Percentiles rank a stretch among this genome's conserved stretches.
These are phyloP conservation scores for Bradypodion pumilum DNA, from an alignment of 2,797 vertebrate genomes.

Conservation along the genomic window DNA sequence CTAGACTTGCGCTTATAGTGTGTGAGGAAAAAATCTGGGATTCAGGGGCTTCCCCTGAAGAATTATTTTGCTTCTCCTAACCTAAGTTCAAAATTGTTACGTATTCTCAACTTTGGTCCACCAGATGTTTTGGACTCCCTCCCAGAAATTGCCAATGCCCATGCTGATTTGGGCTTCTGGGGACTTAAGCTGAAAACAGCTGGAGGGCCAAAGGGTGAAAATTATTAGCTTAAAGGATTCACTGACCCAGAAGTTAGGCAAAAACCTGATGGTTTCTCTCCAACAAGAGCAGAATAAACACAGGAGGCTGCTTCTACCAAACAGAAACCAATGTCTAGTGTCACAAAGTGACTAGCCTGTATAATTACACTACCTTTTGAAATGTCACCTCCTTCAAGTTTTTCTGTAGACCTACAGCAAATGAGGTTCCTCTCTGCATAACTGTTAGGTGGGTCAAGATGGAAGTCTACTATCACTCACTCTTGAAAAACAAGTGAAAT, in stretches of 20 bases:
- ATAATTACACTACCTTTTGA: background rate
- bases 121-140: background rate
- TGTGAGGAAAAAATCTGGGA: background rate
- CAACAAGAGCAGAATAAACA: background rate
- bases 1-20: background rate
- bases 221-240: background rate
- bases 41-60: background rate
- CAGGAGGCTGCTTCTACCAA: background rate
- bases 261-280: background rate
- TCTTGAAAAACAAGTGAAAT: background rate
- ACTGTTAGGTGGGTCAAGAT: background rate
- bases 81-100: background rate
- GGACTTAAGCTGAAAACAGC: too few species aligned
- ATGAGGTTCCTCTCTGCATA: constrained; percentile 12
- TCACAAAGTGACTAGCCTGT: too few species aligned
- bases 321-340: background rate
- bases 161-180: too few species aligned
- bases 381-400: background rate
- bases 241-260: background rate
- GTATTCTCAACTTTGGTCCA: background rate
- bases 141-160: too few species aligned
- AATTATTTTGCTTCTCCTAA: background rate
- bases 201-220: too few species aligned
- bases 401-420: background rate
- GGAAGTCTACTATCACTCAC: background rate